Base-by-base conservation (phyloP, 2,888 invertebrate species). In the Megamerina dolium region DNA sequence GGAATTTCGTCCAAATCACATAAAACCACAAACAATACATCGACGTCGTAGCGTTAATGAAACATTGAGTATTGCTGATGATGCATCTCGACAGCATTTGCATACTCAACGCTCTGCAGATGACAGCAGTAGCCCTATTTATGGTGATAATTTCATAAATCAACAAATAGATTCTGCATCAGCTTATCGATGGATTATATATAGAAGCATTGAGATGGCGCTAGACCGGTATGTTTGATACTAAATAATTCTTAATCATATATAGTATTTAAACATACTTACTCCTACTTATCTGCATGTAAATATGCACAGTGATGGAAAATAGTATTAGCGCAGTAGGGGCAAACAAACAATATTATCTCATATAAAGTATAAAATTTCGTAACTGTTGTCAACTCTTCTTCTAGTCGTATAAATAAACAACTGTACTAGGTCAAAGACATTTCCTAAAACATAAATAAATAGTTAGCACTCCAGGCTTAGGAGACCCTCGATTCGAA, bases 111-210 rank as follows among this genome's bases (percentile, higher is more conserved):
- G 23, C 8, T 4, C 29, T 17, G n/a, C 6, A 20, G 13, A 19
- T 32, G 33, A 27, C 5, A 21, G 16, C 19, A 20, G 19, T n/a
- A 17, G 27, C 18, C 9, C 37, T 19, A 43, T 5, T 37, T 34
- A 38, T 16, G 34, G 19, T 29, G 30, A 23, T 35, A 46, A 45
- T 46, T 48, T 29, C 14, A 34, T 49, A 21, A 45, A 30, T 17
- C 43, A 54, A 37, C 39, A 43, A 3, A 51, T 48, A 19, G 52
- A 55, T n/a, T n/a, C n/a, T 37, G 56, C 57, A 3, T 44, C 55
- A 1, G 43, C 53, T 3, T 66, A 64, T 38, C 64, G 68, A 4
- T 68, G 69, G 67, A 51, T 59, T 18, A 50, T 67, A 13, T 68
- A 68, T 45, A 61, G 57, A 5, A 58, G 59, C 38, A 57, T 68